phyloP scores from a whole-genome alignment of 2,113 vertebrate genomes.

The human (Homo sapiens) region GRCh38 chr15:67584001-67584500 shows the following conservation, averaged over 20 bases:
- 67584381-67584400: neutral
- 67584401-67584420: slow-evolving; percentile 28
- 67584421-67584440: slow-evolving; percentile 1
- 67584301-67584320: neutral
- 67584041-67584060: neutral
- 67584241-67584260: slow-evolving; percentile 37
- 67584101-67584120: neutral
- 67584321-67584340: neutral
- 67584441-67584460: slow-evolving; percentile 4
- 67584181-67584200: slow-evolving; percentile 21
- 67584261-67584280: slow-evolving; percentile 29
- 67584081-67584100: neutral
- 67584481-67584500: slow-evolving; percentile 57
- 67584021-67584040: no score
- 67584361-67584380: neutral
- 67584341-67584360: neutral
- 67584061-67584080: neutral
- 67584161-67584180: slow-evolving; percentile 20
- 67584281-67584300: neutral
- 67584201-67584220: neutral
- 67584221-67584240: slow-evolving; percentile 12
- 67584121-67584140: neutral
- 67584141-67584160: slow-evolving; percentile 30
- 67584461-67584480: slow-evolving; percentile 41
- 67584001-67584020: no score